A percentile compares a stretch with the other conserved stretches of the same genome.
Evolutionary conservation across 2,113 vertebrate genomes (phyloP).

Genomic region (Oreotragus oreotragus): DNA sequence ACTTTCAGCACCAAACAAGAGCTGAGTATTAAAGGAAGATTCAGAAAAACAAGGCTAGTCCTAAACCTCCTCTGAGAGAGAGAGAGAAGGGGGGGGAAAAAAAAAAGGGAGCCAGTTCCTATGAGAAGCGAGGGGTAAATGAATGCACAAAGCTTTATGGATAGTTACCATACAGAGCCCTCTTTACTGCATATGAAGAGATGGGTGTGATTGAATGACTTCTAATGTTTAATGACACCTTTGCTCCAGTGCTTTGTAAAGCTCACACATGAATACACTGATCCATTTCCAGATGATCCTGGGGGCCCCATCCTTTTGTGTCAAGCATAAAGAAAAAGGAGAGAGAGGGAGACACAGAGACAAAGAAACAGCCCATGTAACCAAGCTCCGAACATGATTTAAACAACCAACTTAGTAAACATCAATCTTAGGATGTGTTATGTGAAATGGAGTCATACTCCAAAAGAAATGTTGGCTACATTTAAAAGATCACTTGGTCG

Average conservation of each 20-base stretch:
- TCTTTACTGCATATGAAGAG: slow-evolving; percentile 14
- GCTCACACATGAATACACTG: slow-evolving; percentile 58
- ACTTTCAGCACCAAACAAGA: slow-evolving; percentile 21
- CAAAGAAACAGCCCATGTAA: slow-evolving; percentile 45
- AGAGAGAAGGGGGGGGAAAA: background rate
- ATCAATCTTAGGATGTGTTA: slow-evolving; percentile 46
- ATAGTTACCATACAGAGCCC: background rate
- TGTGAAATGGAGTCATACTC: slow-evolving; percentile 51
- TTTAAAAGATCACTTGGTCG: slow-evolving; percentile 60
- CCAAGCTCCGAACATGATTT: slow-evolving; percentile 55
- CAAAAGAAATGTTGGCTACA: slow-evolving; percentile 50
- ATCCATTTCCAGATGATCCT: slow-evolving; percentile 58
- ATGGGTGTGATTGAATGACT: slow-evolving; percentile 55
- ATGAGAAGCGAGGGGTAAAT: background rate
- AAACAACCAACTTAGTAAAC: slow-evolving; percentile 63
- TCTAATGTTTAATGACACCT: slow-evolving; percentile 63
- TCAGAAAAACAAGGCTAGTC: slow-evolving; percentile 6
- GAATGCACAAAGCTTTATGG: background rate
- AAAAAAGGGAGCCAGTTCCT: background rate
- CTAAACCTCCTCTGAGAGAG: background rate
- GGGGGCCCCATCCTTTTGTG: slow-evolving; percentile 56
- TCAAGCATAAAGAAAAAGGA: slow-evolving; percentile 55
- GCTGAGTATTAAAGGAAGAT: background rate
- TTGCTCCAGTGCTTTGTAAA: slow-evolving; percentile 56
- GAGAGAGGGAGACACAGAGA: slow-evolving; percentile 38